Evolutionary conservation across 2,888 invertebrate genomes (phyloP).

Genomic region (Auanema freiburgensis): DNA sequence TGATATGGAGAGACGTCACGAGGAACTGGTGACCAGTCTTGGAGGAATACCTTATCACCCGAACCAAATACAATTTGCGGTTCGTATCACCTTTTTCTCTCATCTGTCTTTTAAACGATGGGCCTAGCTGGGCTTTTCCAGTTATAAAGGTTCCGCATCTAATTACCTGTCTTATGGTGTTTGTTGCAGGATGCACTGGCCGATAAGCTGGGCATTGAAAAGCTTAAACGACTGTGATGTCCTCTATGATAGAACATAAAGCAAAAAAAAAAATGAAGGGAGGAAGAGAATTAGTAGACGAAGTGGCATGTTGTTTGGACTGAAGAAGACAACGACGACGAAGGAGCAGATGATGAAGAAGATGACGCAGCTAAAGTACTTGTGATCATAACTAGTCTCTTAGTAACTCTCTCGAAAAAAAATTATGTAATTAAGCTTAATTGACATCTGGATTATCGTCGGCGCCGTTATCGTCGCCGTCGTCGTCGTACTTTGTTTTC

Average conservation of each 20-base stretch:
- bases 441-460: too few species aligned
- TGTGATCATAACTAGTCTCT: conserved; percentile 3
- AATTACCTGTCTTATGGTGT: background rate
- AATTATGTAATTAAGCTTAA: too few species aligned
- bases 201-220: conserved; percentile 33
- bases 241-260: conserved; percentile 1
- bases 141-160: too few species aligned
- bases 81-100: conserved; percentile 15
- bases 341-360: background rate
- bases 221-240: conserved; percentile 4
- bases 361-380: conserved; percentile 4
- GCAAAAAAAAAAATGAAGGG: conserved; percentile 2
- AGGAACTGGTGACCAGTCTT: conserved; percentile 43
- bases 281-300: conserved; percentile 7
- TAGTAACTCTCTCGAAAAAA: too few species aligned
- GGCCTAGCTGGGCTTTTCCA: too few species aligned
- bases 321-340: background rate
- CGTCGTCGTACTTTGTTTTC: too few species aligned
- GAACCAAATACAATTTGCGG: conserved; percentile 51
- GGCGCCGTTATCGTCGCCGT: too few species aligned
- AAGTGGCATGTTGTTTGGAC: background rate
- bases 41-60: conserved; percentile 61
- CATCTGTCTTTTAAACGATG: too few species aligned
- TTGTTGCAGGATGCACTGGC: conserved; percentile 47
- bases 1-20: conserved; percentile 55